Percentiles rank a stretch among this genome's conserved stretches.
phyloP scores from a whole-genome alignment of 2,797 vertebrate species.

The Meriones psammophilus region DNA sequence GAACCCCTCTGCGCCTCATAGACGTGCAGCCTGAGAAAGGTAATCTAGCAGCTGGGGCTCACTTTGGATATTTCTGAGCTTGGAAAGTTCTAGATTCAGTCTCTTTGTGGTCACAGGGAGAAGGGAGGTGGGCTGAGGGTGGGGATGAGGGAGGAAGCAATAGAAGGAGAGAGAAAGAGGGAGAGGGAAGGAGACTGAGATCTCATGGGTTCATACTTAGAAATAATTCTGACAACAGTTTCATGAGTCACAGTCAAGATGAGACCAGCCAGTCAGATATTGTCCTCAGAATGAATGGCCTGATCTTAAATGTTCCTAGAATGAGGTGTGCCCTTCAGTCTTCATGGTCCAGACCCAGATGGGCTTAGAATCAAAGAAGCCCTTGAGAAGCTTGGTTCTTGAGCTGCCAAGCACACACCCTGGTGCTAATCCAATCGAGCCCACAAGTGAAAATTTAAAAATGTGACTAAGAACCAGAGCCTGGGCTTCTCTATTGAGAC shows the following conservation, averaged over 20 bases:
- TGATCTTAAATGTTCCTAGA: not conserved
- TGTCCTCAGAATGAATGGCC: not conserved
- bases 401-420: too few relatives aligned
- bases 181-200: too few relatives aligned
- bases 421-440: not conserved
- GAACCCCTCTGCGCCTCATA: rapidly evolving
- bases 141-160: too few relatives aligned
- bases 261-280: not conserved
- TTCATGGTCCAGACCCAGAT: not conserved
- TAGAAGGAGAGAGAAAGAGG: not conserved
- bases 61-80: too few relatives aligned
- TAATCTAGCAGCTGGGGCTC: not conserved
- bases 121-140: not conserved
- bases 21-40: not conserved
- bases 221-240: not conserved
- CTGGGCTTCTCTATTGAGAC: not conserved
- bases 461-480: not conserved
- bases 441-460: not conserved
- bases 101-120: not conserved
- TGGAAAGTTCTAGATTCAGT: not conserved
- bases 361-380: not conserved
- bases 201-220: too few relatives aligned
- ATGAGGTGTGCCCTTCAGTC: not conserved
- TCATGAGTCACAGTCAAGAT: too few relatives aligned
- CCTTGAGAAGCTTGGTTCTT: not conserved